phyloP scores from a whole-genome alignment of 2,797 vertebrate genomes.

The Lepidocolaptes lacrymiger region DNA sequence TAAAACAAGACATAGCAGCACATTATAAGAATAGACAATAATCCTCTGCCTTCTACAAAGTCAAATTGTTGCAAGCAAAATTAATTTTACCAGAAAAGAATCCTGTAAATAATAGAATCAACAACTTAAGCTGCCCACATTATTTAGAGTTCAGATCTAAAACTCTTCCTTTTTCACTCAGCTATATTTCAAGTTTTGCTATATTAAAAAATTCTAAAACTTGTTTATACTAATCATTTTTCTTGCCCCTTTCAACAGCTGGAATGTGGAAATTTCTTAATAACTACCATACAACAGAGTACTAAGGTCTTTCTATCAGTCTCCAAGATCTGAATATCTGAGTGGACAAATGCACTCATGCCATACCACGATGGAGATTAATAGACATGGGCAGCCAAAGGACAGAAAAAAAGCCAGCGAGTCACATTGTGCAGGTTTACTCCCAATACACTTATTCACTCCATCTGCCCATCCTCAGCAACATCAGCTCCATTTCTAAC shows the following conservation, averaged over 20 bases:
- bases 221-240: neutral
- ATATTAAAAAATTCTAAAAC: neutral
- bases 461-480: neutral
- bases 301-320: neutral
- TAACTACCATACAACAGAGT: neutral
- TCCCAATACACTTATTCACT: neutral
- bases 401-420: neutral
- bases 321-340: neutral
- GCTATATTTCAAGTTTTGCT: neutral
- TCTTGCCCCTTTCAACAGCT: neutral
- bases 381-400: neutral
- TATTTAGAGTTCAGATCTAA: neutral
- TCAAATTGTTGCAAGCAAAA: neutral
- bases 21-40: neutral
- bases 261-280: neutral
- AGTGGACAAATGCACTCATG: fast-evolving
- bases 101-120: neutral
- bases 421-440: neutral
- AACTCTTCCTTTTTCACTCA: neutral
- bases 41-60: neutral
- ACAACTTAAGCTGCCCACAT: neutral
- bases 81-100: neutral
- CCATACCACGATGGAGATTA: neutral
- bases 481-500: neutral
- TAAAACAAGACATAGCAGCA: neutral